Percentiles rank a stretch among this genome's conserved stretches.
These are phyloP conservation scores for Pseudomyrmex concolor DNA, from an alignment of 1,140 invertebrate genomes.

Conservation along the genomic window DNA sequence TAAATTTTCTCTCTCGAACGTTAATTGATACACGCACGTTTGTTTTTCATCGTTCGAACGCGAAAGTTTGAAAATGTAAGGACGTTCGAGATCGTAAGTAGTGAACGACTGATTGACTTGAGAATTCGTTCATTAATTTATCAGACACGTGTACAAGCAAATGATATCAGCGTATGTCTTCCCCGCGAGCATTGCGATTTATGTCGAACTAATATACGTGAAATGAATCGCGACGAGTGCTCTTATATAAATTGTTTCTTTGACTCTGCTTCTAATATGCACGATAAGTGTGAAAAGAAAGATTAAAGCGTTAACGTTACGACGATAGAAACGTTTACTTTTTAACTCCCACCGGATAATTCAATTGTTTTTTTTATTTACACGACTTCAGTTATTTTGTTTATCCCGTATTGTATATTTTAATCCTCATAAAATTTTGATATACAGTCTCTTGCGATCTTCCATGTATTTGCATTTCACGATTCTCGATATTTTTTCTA, in stretches of 20 bases:
- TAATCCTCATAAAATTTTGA: background rate
- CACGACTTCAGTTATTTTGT: too few relatives aligned
- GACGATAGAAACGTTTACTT: background rate
- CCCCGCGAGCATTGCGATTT: constrained; percentile 4
- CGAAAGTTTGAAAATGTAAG: background rate
- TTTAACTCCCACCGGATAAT: background rate
- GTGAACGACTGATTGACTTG: too few relatives aligned
- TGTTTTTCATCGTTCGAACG: background rate
- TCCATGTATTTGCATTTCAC: background rate
- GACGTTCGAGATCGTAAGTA: background rate
- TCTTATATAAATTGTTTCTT: constrained; percentile 22
- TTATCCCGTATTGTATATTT: background rate
- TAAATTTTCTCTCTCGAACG: background rate
- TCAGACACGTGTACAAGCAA: constrained; percentile 10
- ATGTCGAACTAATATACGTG: constrained; percentile 22
- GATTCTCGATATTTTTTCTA: background rate
- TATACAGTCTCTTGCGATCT: background rate
- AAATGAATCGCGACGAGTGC: constrained; percentile 51
- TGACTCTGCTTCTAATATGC: background rate
- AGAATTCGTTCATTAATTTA: constrained; percentile 5
- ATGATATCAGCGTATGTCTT: constrained; percentile 53
- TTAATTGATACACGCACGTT: constrained; percentile 20
- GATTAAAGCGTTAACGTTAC: background rate
- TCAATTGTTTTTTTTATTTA: background rate
- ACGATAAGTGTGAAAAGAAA: background rate